Base-by-base conservation (phyloP, 2,113 vertebrate genomes). In the Campylomormyrus tamandua region DNA sequence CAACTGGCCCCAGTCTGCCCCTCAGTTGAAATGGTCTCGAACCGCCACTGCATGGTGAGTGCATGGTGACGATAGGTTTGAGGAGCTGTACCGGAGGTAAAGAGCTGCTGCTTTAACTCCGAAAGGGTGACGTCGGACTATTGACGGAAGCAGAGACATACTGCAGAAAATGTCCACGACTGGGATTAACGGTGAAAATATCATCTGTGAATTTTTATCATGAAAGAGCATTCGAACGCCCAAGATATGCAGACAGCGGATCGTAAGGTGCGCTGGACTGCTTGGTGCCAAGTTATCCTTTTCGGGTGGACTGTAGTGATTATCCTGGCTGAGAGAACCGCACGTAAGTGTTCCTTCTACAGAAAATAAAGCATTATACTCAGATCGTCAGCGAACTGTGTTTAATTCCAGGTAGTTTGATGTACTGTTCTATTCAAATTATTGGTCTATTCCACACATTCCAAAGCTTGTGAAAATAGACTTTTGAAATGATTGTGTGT, bases 271-370 rank as follows among this genome's bases (percentile, higher is more conserved):
- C 89, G 90, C n/a, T 94, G 94, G 90, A 91, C 91, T 89, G 92
- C 93, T 6, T 95, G 95, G 90, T 95, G 95, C 92, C 94, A 95
- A 92, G 93, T 94, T 87, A 94, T 94, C 91, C 90, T 96, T 42
- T 95, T 94, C 90, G 90, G 92, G 50, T 94, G 95, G 88, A 95
- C 94, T 90, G 94, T 94, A 91, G 93, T 96, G 70, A 93, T 96
- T 90, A 48, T 96, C 90, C 89, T 95, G 90, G 95, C 94, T 21
- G 95, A 96, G 93, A 94, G 95, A 93, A 95, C 95, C 42, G 94
- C 95, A 91, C 90, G 95, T 96, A 93, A 95, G 95, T 94, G 91
- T 93, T 91, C 91, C 90, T 92, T 70, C n/a, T 92, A 91, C 35
- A 42, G 74, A 19, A 9, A 84, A 85, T 53, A 84, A n/a, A 9